Evolutionary conservation across 1,140 invertebrate genomes (phyloP), one percentile per base, ranked within the genome.

Genomic region (Dendrolimus kikuchii): DNA sequence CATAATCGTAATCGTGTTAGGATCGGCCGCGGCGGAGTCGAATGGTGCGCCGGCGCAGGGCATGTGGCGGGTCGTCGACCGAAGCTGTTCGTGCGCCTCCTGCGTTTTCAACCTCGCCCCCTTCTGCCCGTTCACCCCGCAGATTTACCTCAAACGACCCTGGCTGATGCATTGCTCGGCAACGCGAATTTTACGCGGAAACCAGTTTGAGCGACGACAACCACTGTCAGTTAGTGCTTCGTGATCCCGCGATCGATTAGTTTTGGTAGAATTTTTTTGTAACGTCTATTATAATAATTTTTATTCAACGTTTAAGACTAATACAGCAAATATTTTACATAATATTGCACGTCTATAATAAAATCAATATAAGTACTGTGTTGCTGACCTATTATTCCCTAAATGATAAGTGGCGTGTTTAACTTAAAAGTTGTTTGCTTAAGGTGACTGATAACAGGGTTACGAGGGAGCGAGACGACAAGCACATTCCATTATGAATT

Each of bases 171-270:
- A 82, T 71, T 65, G 72, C 74, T 62, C 74, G 74, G 77, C 72
- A 80, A 81, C 71, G 78, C 74, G 69, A 82, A 82, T 80, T 81
- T 84, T 76, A 77, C 69, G 71, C 69, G 72, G 72, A 80, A 85
- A 85, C 81, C 79, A 73, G 81, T 85, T 85, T 82, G 61, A 60
- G 57, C 62, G 66, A 62, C 74, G 77, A 74, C 75, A 76, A 71
- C 68, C 64, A 64, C 68, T 63, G 57, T 62, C 62, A 61, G 61
- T 69, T 66, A 55, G 59, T 62, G 66, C 57, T 59, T 66, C 62
- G 62, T 55, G 57, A 68, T 68, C 44, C 48, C 49, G 47, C 53
- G 51, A 60, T 62, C 55, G 65, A 67, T 67, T 64, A 58, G 42
- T 55, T 51, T 66, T 54, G 42, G 37, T 46, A 23, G 38, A 23